phyloP scores from a whole-genome alignment of 1,140 invertebrate genomes.

The Xylocopa sonorina region DNA sequence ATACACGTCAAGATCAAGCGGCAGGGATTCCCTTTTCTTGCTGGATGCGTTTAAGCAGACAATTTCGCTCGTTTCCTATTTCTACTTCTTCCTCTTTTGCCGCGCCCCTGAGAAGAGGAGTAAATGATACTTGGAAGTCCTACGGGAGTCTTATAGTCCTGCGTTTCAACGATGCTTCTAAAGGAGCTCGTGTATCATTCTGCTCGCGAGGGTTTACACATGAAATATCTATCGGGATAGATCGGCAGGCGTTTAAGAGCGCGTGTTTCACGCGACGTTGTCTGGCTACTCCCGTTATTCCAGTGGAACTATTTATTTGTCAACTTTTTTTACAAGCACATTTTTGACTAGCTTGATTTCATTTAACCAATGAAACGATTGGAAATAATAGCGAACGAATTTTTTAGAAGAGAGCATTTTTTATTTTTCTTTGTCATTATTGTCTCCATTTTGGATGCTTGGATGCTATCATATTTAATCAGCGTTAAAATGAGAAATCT shows the following conservation, averaged over 20 bases:
- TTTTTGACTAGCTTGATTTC: too few relatives aligned
- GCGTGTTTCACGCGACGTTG: not conserved
- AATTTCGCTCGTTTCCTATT: not conserved
- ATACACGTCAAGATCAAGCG: conserved; percentile 19
- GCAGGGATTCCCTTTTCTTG: not conserved
- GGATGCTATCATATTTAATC: too few relatives aligned
- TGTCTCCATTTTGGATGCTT: too few relatives aligned
- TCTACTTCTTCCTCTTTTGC: not conserved
- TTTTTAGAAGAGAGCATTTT: too few relatives aligned
- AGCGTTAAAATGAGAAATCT: too few relatives aligned
- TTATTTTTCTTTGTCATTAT: too few relatives aligned
- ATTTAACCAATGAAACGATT: too few relatives aligned
- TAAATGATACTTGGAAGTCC: conserved; percentile 13
- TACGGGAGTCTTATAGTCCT: not conserved
- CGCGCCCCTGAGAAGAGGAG: not conserved
- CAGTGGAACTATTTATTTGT: not conserved
- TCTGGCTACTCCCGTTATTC: not conserved
- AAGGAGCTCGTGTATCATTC: not conserved
- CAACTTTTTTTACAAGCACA: too few relatives aligned
- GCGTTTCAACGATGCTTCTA: not conserved
- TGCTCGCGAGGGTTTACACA: not conserved
- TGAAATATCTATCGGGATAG: not conserved
- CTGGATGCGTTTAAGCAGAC: conserved; percentile 26
- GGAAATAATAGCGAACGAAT: too few relatives aligned
- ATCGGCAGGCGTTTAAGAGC: not conserved